phyloP scores from a whole-genome alignment of 2,113 vertebrate genomes.

The Gymnorhina tibicen region DNA sequence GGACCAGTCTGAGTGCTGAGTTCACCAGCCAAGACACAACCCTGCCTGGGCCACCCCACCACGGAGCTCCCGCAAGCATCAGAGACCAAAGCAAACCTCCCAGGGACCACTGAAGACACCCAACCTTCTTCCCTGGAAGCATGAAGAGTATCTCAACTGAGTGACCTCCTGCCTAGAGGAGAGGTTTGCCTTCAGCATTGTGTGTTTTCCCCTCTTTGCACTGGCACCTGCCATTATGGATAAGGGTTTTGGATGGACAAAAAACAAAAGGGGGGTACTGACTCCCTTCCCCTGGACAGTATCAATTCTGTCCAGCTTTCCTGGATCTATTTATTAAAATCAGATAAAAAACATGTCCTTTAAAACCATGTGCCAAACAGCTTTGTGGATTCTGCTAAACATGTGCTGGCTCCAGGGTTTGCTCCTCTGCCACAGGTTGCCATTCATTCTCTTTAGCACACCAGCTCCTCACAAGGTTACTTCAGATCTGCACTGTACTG shows the following conservation, averaged over 20 bases:
- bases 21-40: neutral
- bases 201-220: neutral
- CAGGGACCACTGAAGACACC: neutral
- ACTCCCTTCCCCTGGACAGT: neutral
- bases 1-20: neutral
- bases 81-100: neutral
- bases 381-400: neutral
- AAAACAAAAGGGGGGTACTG: fast-evolving
- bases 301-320: neutral
- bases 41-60: neutral
- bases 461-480: neutral
- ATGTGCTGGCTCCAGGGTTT: neutral
- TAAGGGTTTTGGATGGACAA: neutral
- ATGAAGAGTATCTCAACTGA: neutral
- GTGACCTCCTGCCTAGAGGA: neutral
- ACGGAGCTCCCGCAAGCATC: fast-evolving
- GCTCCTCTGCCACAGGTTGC: neutral
- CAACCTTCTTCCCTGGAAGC: neutral
- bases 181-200: neutral
- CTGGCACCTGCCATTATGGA: neutral
- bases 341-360: neutral
- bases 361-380: neutral
- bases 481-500: neutral
- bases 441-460: neutral
- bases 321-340: neutral